phyloP scores from a whole-genome alignment of 2,113 vertebrate species.

The Jaculus jaculus region DNA sequence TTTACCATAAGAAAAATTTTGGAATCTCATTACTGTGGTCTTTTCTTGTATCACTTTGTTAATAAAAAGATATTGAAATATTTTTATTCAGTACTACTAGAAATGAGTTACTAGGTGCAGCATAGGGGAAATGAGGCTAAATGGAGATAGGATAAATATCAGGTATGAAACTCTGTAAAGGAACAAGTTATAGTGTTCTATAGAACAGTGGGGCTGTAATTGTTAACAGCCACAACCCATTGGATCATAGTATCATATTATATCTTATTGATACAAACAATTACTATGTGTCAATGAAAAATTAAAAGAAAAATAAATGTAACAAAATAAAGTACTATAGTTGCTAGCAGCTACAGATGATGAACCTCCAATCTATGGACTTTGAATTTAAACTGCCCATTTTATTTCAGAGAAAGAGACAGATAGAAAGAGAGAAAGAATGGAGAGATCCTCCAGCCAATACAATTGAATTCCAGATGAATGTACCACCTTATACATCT shows the following conservation, averaged over 20 bases:
- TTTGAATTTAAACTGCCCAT: no score
- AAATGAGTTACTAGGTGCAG: neutral
- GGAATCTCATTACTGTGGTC: neutral
- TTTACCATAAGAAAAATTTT: neutral
- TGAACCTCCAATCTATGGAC: no score
- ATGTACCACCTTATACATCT: no score
- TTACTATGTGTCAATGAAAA: neutral
- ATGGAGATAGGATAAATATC: no score
- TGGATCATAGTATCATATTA: neutral
- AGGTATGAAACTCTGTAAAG: neutral
- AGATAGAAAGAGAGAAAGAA: no score
- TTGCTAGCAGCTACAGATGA: no score
- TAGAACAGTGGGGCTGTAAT: neutral
- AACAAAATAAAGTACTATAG: neutral
- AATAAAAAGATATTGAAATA: neutral
- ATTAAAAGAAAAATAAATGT: neutral
- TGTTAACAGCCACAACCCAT: neutral
- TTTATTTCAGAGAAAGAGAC: no score
- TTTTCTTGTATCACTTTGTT: neutral
- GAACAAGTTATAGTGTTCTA: neutral
- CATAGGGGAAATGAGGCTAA: rapidly evolving
- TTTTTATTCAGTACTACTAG: neutral
- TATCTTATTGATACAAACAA: neutral
- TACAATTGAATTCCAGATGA: no score
- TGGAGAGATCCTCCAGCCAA: no score